A percentile compares a stretch with the other conserved stretches of the same genome.
phyloP scores from a whole-genome alignment of 1,140 invertebrate genomes.

The Procambarus virginalis region DNA sequence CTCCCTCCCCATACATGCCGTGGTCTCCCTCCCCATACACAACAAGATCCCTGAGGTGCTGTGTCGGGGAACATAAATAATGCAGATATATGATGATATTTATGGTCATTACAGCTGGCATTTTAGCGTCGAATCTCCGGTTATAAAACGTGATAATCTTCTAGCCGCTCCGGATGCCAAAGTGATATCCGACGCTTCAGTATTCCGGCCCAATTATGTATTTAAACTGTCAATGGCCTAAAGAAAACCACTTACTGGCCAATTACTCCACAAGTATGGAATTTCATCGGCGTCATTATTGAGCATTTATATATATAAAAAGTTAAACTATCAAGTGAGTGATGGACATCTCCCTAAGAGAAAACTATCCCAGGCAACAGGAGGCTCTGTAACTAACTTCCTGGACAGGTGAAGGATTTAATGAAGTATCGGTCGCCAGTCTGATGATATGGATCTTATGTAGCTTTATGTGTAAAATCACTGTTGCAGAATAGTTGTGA shows the following conservation, averaged over 20 bases:
- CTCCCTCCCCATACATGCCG: too few species aligned
- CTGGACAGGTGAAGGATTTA: neutral
- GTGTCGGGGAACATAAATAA: neutral
- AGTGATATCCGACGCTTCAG: neutral
- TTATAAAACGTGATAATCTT: neutral
- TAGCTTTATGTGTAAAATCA: too few species aligned
- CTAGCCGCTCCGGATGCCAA: neutral
- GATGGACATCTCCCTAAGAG: neutral
- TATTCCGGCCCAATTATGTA: neutral
- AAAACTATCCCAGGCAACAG: neutral
- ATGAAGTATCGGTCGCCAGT: neutral
- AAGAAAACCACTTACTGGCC: neutral
- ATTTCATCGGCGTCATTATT: neutral
- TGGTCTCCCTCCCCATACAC: neutral
- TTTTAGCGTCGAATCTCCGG: neutral
- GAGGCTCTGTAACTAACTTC: neutral
- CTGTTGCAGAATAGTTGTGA: too few species aligned
- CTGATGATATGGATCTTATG: too few species aligned
- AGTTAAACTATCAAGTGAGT: neutral
- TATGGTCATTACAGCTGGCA: neutral
- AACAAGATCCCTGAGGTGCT: neutral
- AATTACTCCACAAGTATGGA: neutral
- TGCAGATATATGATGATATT: neutral
- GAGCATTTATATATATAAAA: too few species aligned
- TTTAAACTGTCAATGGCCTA: neutral